Conservation (phyloP, 2,113 vertebrate species). For the Tympanuchus pallidicinctus region DNA sequence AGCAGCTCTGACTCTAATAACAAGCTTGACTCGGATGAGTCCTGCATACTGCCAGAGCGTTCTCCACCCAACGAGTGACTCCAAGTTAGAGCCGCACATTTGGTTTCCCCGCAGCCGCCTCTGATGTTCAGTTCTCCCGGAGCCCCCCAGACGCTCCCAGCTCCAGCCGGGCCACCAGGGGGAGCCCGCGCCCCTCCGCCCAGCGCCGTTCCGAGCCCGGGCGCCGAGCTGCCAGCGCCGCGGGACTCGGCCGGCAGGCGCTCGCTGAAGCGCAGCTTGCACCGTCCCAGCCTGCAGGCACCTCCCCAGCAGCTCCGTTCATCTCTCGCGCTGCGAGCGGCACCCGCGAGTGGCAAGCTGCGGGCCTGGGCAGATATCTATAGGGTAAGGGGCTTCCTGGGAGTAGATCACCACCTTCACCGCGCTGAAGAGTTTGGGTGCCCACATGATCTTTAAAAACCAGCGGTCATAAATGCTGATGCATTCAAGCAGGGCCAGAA, state of each 20-base stretch:
- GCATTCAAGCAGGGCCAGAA: neutral
- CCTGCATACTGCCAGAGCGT: fast-evolving
- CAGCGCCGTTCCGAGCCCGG: neutral
- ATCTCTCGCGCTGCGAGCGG: neutral
- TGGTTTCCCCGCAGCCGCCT: neutral
- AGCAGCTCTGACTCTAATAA: neutral
- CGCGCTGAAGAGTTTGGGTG: fast-evolving
- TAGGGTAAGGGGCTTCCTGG: fast-evolving
- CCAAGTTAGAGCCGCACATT: neutral
- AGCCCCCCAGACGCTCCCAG: neutral
- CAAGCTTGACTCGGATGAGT: fast-evolving
- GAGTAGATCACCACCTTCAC: fast-evolving
- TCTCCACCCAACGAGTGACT: neutral
- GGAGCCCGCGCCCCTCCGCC: neutral
- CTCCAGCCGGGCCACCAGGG: conserved; percentile 8
- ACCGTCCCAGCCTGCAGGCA: too few species aligned
- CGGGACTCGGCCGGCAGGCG: neutral
- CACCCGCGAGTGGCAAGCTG: fast-evolving
- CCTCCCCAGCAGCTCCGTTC: neutral
- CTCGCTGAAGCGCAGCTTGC: neutral
- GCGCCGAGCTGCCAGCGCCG: too few species aligned
- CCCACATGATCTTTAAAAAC: fast-evolving
- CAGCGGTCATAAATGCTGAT: fast-evolving
- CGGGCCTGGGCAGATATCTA: fast-evolving
- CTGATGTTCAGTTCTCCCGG: neutral